Evolutionary conservation across 1,140 invertebrate genomes (phyloP), one percentile per base, ranked within the genome.

Genomic region (Drosophila sproati): DNA sequence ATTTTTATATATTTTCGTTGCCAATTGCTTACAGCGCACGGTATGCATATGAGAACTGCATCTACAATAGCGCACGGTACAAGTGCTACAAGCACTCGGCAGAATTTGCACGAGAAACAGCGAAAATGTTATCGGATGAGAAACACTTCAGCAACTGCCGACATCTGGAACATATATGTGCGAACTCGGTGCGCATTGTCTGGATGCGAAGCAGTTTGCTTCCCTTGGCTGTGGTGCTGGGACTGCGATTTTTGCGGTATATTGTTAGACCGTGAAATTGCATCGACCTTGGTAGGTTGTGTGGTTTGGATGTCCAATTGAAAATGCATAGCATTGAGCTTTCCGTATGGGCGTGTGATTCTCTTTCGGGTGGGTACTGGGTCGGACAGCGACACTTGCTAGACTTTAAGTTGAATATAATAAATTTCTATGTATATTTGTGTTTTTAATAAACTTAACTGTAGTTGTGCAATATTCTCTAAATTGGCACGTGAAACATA

Each of bases 1-100:
- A 20, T 20, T 37, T 37, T 2, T 37, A 37, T 1, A 43, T n/a
- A 43, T n/a, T 43, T n/a, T 4, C 2, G 10, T 64, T 29, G 8
- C n/a, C 20, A 69, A 50, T 73, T 51, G 59, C 52, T 56, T 79
- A 7, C 73, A 92, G 91, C 50, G 85, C 91, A 51, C 82, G 91
- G 7, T 80, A 86, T 37, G 91, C 89, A 5, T 92, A 92, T 68
- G 91, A 92, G 70, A 92, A 88, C 20, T 92, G 91, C 77, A 92
- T 92, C 60, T 92, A 91, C 62, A 92, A 91, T 34, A 92, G 91
- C 34, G 91, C 91, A 20, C 77, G 90, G 3, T 92, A 79, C 68
- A 92, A 92, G 59, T 92, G 91, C 78, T 91, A 92, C 47, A 79
- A 92, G 47, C 64, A 92, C 47, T 92, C 91, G 61, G 91, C 91